These are phyloP conservation scores for Diploscapter pachys DNA, from an alignment of 1,140 invertebrate species.

Conservation along the genomic window DNA sequence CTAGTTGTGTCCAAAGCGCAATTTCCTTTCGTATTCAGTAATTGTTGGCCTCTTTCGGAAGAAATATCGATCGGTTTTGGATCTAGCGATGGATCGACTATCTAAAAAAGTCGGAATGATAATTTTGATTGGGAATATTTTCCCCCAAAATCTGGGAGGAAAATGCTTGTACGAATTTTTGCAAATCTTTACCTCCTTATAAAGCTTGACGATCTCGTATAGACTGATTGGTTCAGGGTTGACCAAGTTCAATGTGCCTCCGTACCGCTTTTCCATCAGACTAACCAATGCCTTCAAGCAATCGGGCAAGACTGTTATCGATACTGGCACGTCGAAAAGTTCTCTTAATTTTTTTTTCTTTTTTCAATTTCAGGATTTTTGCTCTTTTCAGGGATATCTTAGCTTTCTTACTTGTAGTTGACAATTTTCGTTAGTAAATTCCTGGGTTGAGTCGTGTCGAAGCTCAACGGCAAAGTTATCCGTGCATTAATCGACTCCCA, in stretches of 20 bases:
- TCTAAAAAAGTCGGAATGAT: constrained; percentile 28
- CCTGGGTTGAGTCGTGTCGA: constrained; percentile 50
- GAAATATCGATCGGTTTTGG: constrained; percentile 41
- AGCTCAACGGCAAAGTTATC: constrained; percentile 55
- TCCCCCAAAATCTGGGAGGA: constrained; percentile 24
- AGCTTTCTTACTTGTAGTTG: constrained; percentile 45
- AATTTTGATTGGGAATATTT: constrained; percentile 7
- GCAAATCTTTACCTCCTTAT: constrained; percentile 46
- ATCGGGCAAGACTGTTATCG: constrained; percentile 57
- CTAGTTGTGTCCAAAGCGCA: constrained; percentile 49
- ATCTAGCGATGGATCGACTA: constrained; percentile 41
- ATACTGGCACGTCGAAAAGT: constrained; percentile 58
- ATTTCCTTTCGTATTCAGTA: constrained; percentile 55
- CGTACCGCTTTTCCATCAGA: constrained; percentile 50
- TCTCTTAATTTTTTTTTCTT: constrained; percentile 37
- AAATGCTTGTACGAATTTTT: constrained; percentile 27
- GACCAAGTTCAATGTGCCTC: constrained; percentile 52
- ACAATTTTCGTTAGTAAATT: constrained; percentile 55
- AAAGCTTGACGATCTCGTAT: constrained; percentile 52
- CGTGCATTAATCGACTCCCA: constrained; percentile 53
- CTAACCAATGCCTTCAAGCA: constrained; percentile 52
- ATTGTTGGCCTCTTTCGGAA: constrained; percentile 47
- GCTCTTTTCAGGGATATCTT: neutral
- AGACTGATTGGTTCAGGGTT: constrained; percentile 55
- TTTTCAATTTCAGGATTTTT: neutral